Evolutionary conservation across 1,140 invertebrate genomes (phyloP), one percentile per base, ranked within the genome.

Genomic region (Drosophila setifemur): DNA sequence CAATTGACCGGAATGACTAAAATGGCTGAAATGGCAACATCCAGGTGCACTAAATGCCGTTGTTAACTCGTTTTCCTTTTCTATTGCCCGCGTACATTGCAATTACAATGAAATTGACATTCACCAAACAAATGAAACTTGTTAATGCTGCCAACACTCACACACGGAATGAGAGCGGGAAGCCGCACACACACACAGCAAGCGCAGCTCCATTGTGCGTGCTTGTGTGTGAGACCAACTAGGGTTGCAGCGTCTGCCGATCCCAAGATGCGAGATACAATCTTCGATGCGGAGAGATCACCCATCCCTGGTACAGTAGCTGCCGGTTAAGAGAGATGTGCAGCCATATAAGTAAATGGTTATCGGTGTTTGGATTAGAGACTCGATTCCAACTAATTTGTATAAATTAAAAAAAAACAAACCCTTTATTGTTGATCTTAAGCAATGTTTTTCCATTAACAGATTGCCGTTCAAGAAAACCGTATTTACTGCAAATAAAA

Each of bases 61-160:
- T 82, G 61, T 40, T 74, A 81, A 81, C 75, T 79, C 58, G 77
- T 82, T 81, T 81, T 81, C 35, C 63, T 78, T 83, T 71, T 52
- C 35, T 57, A 42, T 57, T 6, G 16, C 11, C 37, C 16, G 47
- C 47, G 45, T 37, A 53, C 58, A 39, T 50, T 73, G 73, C 77
- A 72, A 82, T 81, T 82, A 67, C 82, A 86, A 79, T 74, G 81
- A 79, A 85, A 83, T 86, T 86, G 79, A 86, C 79, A 85, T 85
- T 85, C 79, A 81, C 71, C 71, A 53, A 81, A 72, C 72, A 75
- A 86, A 75, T 55, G 79, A 86, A 81, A 83, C 81, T 73, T 72
- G 79, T 86, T 85, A 81, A 79, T 79, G 43, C 67, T 78, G 49
- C 60, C 53, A 57, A n/a, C 50, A 67, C 52, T 29, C 73, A 69